These are phyloP conservation scores for Lophotriccus pileatus DNA, from an alignment of 2,797 vertebrate species.

Conservation along the genomic window DNA sequence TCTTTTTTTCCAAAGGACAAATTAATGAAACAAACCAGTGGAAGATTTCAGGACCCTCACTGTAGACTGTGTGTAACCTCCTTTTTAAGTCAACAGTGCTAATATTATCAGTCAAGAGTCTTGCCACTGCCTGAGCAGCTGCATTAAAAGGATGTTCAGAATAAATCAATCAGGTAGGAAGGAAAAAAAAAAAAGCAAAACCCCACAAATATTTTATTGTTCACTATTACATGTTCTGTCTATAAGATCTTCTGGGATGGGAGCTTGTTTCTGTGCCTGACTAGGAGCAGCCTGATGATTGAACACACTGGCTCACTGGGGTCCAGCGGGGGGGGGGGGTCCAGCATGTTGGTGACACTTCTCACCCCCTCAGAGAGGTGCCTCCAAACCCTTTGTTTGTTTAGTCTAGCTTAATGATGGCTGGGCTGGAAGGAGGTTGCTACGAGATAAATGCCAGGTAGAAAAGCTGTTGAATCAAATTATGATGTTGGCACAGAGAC, in stretches of 20 bases:
- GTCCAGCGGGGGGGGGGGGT: background rate
- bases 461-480: constrained; percentile 23
- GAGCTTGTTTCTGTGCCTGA: background rate
- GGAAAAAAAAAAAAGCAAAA: too few relatives aligned
- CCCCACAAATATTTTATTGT: background rate
- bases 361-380: background rate
- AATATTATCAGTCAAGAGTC: background rate
- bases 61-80: background rate
- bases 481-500: background rate
- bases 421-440: constrained; percentile 2
- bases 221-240: background rate
- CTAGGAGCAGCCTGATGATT: background rate
- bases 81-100: background rate
- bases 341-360: background rate
- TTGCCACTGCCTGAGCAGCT: background rate
- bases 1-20: background rate
- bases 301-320: background rate
- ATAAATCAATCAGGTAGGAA: background rate
- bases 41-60: background rate
- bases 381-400: background rate
- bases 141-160: background rate
- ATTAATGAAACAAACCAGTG: background rate
- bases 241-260: background rate
- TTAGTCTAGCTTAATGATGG: background rate
- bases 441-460: constrained; percentile 30